Base-by-base conservation (phyloP, 2,888 invertebrate genomes). In the Macrophya annulata region DNA sequence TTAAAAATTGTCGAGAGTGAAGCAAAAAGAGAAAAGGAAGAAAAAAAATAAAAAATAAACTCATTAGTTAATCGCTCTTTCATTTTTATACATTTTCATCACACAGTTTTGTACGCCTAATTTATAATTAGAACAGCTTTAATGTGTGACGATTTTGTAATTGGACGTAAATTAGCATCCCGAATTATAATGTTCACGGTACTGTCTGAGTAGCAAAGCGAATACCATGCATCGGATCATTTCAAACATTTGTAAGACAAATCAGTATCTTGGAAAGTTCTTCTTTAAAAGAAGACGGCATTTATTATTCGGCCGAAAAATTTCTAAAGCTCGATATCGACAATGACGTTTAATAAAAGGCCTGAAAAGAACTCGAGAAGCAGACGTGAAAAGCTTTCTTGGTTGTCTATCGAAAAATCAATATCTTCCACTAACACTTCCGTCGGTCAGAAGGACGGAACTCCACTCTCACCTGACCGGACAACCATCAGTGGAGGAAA, bases 401-500 rank as follows among this genome's bases (percentile, higher is more conserved):
- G 84, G 45, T 45, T 84, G 40, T 68, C 71, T 51, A 43, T 84
- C 45, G n/a, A 10, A 25, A 25, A 51, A 51, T 62, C 55, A 62
- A 82, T 68, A 55, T 51, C 25, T 51, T 21, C 71, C 21, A 82
- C 65, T 84, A 71, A 84, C 84, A 48, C 71, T 84, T 71, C 37
- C 21, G 21, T 84, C 45, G 88, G 91, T 81, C 94, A 96, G 96
- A 97, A 97, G 94, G 97, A 97, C 91, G 97, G 97, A 4, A 94
- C 94, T 17, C 95, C 95, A 65, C 92, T 98, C 86, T 96, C 97
- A 10, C 93, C 94, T 85, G 97, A 96, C 65, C 95, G 97, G 40
- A 95, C 95, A 89, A 94, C 95, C 74, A 94, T 96, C 83, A 95
- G 95, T 87, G 96, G 96, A 84, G 97, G 97, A 81, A 97, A 98